Base-by-base conservation (phyloP, 2,888 invertebrate genomes). In the Odontomyia ornata region DNA sequence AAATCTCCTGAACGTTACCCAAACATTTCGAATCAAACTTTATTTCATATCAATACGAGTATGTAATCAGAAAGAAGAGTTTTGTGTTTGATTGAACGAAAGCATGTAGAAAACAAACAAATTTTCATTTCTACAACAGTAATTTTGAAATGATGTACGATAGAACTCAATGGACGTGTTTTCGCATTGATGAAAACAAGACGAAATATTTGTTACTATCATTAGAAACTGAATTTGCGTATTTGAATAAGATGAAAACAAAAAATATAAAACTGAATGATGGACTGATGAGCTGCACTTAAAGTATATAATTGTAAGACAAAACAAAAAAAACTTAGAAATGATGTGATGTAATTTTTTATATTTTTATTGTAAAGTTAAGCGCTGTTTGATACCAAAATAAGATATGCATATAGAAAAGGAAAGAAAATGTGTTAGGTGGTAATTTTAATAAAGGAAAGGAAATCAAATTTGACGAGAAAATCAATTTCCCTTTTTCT, bases 291-390 rank as follows among this genome's bases (percentile, higher is more conserved):
- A 78, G 78, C 73, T 78, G 76, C 76, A 78, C 78, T 78, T 78
- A 77, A 76, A 78, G 73, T 76, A 77, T 75, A 78, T 72, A 77
- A 76, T 56, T 67, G 76, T 76, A 76, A 76, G 76, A 75, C 69
- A 77, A 76, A 71, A 78, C 71, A 77, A 76, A 65, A 77, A n/a
- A 78, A 47, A 79, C 76, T 77, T 77, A 79, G 77, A 79, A 79
- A 77, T 77, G 77, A 79, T 79, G 78, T 79, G 78, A 79, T 78
- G 76, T 76, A 76, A 78, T 79, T 79, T 76, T 79, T 78, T 79
- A 79, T 79, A 79, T 79, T 79, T 79, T 77, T 79, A 79, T 78
- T 79, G 77, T 77, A 75, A 78, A 76, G 52, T 76, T 78, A 77
- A 75, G 76, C 76, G 76, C 67, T 75, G 75, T 78, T 78, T 77